phyloP scores from a whole-genome alignment of 2,888 invertebrate species.

The Melipona bicolor region DNA sequence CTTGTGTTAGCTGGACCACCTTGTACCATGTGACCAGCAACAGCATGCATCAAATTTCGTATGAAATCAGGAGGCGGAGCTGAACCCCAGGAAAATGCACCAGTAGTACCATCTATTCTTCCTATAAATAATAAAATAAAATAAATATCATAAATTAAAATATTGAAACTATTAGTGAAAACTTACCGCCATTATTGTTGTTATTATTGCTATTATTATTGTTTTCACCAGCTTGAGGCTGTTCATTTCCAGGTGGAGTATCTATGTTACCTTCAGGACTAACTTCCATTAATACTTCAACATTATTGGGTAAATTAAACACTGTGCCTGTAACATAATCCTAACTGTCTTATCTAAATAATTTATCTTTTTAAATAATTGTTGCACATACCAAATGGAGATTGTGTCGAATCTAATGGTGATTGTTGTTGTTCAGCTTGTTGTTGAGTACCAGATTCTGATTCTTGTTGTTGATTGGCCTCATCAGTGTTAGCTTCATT shows the following conservation, averaged over 20 bases:
- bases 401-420: constrained; percentile 60
- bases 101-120: constrained; percentile 65
- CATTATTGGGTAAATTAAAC: constrained; percentile 83
- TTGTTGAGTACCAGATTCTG: constrained; percentile 54
- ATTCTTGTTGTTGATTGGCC: constrained; percentile 62
- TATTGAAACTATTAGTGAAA: constrained; percentile 7
- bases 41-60: constrained; percentile 86
- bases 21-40: constrained; percentile 84
- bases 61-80: constrained; percentile 85
- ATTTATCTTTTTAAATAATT: neutral
- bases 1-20: constrained; percentile 62
- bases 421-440: constrained; percentile 61
- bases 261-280: constrained; percentile 85
- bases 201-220: constrained; percentile 62
- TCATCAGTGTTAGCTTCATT: constrained; percentile 56
- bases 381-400: constrained; percentile 66
- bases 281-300: constrained; percentile 88
- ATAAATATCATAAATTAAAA: neutral
- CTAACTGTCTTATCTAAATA: constrained; percentile 11
- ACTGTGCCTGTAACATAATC: constrained; percentile 71
- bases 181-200: constrained; percentile 65
- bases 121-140: constrained; percentile 35
- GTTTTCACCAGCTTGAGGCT: constrained; percentile 69
- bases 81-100: constrained; percentile 83
- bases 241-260: constrained; percentile 74